phyloP scores from a whole-genome alignment of 2,113 vertebrate species.

The Stigmatopora nigra region DNA sequence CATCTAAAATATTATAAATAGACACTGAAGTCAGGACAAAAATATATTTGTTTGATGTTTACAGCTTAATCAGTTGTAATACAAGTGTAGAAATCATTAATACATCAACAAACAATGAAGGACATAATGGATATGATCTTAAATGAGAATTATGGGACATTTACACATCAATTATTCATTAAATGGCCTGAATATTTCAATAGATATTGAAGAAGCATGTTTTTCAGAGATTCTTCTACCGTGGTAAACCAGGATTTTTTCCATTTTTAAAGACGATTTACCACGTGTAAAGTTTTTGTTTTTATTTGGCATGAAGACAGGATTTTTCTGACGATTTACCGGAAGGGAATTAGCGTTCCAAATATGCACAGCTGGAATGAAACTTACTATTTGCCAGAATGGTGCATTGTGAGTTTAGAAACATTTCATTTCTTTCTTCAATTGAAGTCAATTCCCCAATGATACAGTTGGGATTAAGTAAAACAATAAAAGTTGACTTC shows the following conservation, averaged over 20 bases:
- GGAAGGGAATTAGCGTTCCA: not conserved
- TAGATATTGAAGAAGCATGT: too few species aligned
- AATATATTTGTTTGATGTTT: conserved; percentile 6
- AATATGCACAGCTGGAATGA: not conserved
- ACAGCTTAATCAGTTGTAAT: conserved; percentile 10
- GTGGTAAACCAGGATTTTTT: too few species aligned
- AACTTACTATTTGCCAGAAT: conserved; percentile 6
- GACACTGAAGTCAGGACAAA: conserved; percentile 11
- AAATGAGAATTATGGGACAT: not conserved
- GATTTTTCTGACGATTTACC: not conserved
- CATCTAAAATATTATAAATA: conserved; percentile 36
- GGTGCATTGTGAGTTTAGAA: conserved; percentile 9
- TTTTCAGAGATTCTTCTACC: too few species aligned
- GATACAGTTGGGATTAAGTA: conserved; percentile 39
- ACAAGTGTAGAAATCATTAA: conserved; percentile 12
- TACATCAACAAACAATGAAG: not conserved
- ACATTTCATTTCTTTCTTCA: conserved; percentile 18
- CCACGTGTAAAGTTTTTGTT: conserved; percentile 12
- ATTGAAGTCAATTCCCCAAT: conserved; percentile 10
- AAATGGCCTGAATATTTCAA: too few species aligned
- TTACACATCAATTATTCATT: too few species aligned
- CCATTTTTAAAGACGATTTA: too few species aligned
- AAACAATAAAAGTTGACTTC: conserved; percentile 28
- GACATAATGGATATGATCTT: not conserved
- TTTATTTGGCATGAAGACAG: conserved; percentile 19